Base-by-base conservation (phyloP, 1,140 invertebrate species). In the Ruditapes philippinarum region DNA sequence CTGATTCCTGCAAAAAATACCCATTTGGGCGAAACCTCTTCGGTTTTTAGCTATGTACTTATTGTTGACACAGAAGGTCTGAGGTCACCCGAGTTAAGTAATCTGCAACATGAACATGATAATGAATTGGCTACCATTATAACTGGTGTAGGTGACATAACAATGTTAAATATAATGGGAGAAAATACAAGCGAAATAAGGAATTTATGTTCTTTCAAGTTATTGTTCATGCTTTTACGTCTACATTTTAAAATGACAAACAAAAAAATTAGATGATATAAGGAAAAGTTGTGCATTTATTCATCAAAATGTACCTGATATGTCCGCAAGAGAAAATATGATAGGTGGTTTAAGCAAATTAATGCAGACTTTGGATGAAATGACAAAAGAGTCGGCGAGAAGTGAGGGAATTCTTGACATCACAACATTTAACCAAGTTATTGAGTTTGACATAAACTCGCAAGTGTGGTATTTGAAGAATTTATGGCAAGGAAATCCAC, bases 161-260 rank as follows among this genome's bases (percentile, higher is more conserved):
- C n/a, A n/a, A n/a, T n/a, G n/a, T n/a, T n/a, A n/a, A n/a, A n/a
- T n/a, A n/a, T n/a, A n/a, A n/a, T n/a, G n/a, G n/a, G n/a, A n/a
- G n/a, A n/a, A n/a, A n/a, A n/a, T n/a, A n/a, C n/a, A n/a, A n/a
- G n/a, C n/a, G n/a, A n/a, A n/a, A n/a, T n/a, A n/a, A n/a, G n/a
- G 86, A 86, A 81, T 82, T 60, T 38, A 45, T 90, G 5, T 76
- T 90, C 3, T 65, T 90, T 14, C 82, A 85, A 86, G 85, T 90
- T 49, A 65, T 80, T 31, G 78, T 81, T 19, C 68, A 82, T 65
- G 62, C 82, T 0, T 76, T 90, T 14, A 70, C n/a, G n/a, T 19
- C 51, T 90, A 0, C 62, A 83, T 38, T 38, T 90, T 17, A 40
- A 76, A 82, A 11, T 79, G 7, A 73, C 57, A n/a, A 89, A 84